A percentile compares a stretch with the other conserved stretches of the same genome.
phyloP scores from a whole-genome alignment of 2,888 invertebrate species.

The Diplolepis rosae region DNA sequence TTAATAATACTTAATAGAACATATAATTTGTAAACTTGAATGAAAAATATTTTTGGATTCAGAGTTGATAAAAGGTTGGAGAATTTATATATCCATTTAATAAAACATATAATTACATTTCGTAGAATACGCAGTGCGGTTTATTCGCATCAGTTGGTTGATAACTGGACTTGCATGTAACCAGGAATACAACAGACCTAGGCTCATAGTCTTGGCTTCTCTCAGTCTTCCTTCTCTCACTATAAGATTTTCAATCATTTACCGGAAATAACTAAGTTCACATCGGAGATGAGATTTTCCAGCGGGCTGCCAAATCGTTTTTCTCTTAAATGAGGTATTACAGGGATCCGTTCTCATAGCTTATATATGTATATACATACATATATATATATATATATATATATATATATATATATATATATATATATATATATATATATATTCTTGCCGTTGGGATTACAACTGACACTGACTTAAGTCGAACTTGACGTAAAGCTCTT shows the following conservation, averaged over 20 bases:
- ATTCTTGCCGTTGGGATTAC: neutral
- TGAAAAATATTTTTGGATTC: no score
- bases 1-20: no score
- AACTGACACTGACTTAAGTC: neutral
- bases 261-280: conserved; percentile 62
- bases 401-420: no score
- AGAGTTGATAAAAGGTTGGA: no score
- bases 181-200: neutral
- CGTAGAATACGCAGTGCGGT: no score
- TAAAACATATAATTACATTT: no score
- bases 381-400: no score
- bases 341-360: neutral
- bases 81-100: no score
- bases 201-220: neutral
- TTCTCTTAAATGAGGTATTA: conserved; percentile 23
- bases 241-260: conserved; percentile 58
- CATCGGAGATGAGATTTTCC: conserved; percentile 64
- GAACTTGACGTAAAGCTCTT: neutral
- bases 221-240: conserved; percentile 14
- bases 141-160: no score
- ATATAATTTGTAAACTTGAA: no score
- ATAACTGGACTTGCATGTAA: no score
- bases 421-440: no score
- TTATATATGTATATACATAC: neutral
- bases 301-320: conserved; percentile 29